A percentile compares a stretch with the other conserved stretches of the same genome.
These are phyloP conservation scores for Brachionus asplanchnoidis DNA, from an alignment of 1,140 invertebrate species.

Conservation along the genomic window DNA sequence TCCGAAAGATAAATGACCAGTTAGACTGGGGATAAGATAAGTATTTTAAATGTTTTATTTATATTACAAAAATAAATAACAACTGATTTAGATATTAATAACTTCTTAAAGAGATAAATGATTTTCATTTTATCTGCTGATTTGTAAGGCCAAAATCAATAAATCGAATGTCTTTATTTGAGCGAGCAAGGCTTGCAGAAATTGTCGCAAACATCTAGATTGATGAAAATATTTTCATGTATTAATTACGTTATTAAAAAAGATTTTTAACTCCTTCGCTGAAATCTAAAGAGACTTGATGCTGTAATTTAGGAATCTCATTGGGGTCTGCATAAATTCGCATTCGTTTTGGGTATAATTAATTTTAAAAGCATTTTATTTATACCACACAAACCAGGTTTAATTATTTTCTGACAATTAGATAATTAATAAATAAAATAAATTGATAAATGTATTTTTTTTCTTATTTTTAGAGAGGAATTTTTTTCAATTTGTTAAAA, in stretches of 20 bases:
- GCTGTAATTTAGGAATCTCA: background rate
- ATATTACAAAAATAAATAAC: constrained; percentile 17
- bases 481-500: too few species aligned
- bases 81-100: constrained; percentile 25
- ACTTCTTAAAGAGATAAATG: background rate
- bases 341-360: background rate
- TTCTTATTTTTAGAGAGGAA: too few species aligned
- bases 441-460: too few species aligned
- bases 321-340: background rate
- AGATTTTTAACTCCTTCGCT: too few species aligned
- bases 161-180: background rate
- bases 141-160: background rate
- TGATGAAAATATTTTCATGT: too few species aligned
- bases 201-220: background rate
- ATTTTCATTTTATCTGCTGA: background rate
- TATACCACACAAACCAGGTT: background rate
- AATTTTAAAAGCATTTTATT: background rate
- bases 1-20: constrained; percentile 35
- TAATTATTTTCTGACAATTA: background rate
- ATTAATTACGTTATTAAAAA: too few species aligned
- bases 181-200: background rate
- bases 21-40: constrained; percentile 16
- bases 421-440: too few species aligned
- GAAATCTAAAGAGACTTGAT: background rate
- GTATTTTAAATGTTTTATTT: constrained; percentile 16